Evolutionary conservation across 2,113 vertebrate genomes (phyloP), one percentile per base, ranked within the genome.

Genomic region (Megaptera novaeangliae): DNA sequence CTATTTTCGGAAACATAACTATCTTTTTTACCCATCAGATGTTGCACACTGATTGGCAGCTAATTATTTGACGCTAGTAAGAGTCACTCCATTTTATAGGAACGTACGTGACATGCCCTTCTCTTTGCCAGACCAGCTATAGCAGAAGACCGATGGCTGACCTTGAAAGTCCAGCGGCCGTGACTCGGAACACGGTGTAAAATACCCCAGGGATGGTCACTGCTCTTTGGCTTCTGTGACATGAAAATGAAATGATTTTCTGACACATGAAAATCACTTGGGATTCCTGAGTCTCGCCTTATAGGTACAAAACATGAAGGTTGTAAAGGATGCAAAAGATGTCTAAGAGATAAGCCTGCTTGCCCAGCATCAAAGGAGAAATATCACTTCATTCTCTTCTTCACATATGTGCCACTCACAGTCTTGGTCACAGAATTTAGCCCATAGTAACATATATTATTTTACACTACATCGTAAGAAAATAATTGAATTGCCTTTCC

Each of bases 141-240:
- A 25, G 81, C 3, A 0, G 0, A 7, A 85, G 75, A 29, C n/a
- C 0, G 0, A 3, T 1, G 5, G 66, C 29, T 31, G 39, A 18
- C 74, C 34, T 1, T 8, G 9, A 6, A 25, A 9, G 25, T 13
- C 46, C 5, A 3, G 46, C 0, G 31, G 55, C 34, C 23, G 21
- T 3, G 39, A 64, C 29, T 2, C n/a, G 52, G 46, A 49, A 81
- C 46, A 8, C 0, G 5, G 15, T 7, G 44, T 7, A 5, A 6
- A 31, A 34, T 3, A 6, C 13, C 5, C 25, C 14, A 10, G 5
- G 9, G 72, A 8, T 0, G 3, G 36, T 3, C 7, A 1, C 0
- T n/a, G 52, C 5, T 81, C 36, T 18, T 8, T 0, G 29, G 63
- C 8, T 21, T 27, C 15, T 14, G 4, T 6, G 57, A n/a, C 41